phyloP scores from a whole-genome alignment of 2,113 vertebrate species.

The Chascanopsetta lugubris region DNA sequence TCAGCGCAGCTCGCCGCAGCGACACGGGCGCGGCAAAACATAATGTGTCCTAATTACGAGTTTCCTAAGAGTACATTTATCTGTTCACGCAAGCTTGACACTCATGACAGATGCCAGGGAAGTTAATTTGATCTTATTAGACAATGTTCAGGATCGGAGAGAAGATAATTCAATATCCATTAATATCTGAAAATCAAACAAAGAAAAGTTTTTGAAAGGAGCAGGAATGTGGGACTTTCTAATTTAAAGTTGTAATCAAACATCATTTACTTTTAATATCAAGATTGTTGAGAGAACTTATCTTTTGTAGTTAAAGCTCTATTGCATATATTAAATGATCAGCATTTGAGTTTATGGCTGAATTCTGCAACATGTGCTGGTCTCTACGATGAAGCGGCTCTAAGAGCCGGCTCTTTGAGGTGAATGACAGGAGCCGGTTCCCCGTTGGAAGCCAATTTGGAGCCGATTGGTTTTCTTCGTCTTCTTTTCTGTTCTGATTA shows the following conservation, averaged over 20 bases:
- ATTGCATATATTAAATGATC: too few species aligned
- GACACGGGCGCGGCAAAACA: not conserved
- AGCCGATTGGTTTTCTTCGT: too few species aligned
- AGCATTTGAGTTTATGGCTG: too few species aligned
- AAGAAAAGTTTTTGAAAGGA: too few species aligned
- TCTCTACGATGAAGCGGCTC: too few species aligned
- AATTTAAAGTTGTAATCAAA: not conserved
- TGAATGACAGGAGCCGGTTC: too few species aligned
- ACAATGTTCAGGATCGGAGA: not conserved
- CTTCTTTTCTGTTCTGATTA: too few species aligned
- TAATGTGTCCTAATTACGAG: slow-evolving; percentile 1
- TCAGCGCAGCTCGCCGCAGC: slow-evolving; percentile 1
- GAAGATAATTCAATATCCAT: not conserved
- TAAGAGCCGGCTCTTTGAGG: too few species aligned
- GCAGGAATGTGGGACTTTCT: too few species aligned
- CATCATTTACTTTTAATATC: not conserved
- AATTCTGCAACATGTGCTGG: too few species aligned
- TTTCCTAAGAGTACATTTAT: slow-evolving; percentile 7
- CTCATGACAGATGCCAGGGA: not conserved
- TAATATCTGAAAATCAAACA: not conserved
- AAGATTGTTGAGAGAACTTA: not conserved
- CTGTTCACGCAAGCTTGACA: not conserved
- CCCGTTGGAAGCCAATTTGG: too few species aligned
- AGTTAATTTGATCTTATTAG: not conserved
- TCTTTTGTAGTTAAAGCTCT: too few species aligned